These are phyloP conservation scores for Caenorhabditis sp. DNA, from an alignment of 2,888 invertebrate genomes.

Conservation along the genomic window DNA sequence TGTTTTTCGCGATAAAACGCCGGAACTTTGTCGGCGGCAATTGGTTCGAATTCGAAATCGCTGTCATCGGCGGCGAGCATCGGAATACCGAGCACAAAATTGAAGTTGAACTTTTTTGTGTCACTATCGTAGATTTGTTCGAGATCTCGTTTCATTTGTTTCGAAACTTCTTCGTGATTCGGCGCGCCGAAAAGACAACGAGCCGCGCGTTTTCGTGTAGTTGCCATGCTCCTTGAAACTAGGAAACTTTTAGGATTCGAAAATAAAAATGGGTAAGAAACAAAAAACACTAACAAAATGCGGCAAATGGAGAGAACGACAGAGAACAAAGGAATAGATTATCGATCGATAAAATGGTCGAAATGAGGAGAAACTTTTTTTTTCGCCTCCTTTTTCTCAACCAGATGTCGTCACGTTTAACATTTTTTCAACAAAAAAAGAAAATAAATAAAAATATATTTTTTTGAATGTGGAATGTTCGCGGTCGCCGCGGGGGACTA, in stretches of 20 bases:
- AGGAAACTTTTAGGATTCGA: background rate
- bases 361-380: background rate
- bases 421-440: too few relatives aligned
- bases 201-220: background rate
- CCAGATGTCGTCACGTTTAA: too few relatives aligned
- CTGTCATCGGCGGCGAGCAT: background rate
- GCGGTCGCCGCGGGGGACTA: too few relatives aligned
- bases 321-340: background rate
- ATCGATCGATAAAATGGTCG: background rate
- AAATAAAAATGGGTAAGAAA: background rate
- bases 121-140: background rate
- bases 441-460: too few relatives aligned
- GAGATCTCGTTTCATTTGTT: background rate
- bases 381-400: too few relatives aligned
- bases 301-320: background rate
- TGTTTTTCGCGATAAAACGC: background rate
- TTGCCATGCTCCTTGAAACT: background rate
- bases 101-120: background rate
- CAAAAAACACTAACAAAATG: background rate
- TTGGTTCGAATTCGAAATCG: background rate
- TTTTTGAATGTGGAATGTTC: too few relatives aligned
- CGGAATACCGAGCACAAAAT: background rate
- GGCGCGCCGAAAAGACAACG: background rate
- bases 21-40: background rate
- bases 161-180: background rate